Evolutionary conservation across 2,113 vertebrate species (phyloP), one percentile per base, ranked within the genome.

Genomic region (Phyllostomus hastatus): DNA sequence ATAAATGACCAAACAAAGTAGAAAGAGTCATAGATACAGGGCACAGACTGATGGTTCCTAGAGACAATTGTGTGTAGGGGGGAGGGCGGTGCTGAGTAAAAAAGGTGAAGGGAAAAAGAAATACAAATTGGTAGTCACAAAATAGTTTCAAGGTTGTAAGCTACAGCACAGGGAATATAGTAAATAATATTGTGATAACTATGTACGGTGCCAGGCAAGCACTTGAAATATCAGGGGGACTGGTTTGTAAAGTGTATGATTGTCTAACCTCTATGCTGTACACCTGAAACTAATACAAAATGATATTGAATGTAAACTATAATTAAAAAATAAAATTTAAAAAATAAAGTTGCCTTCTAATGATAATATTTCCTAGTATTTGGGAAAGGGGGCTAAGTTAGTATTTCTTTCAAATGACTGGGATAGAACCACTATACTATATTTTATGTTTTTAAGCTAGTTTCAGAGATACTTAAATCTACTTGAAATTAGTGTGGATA

Each of bases 401-500:
- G 16, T 84, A 70, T 87, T 79, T 96, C 73, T 85, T 81, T 81
- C 28, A 88, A 64, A 4, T 52, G 41, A 35, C 69, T 11, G 3
- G 88, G 67, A 54, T 85, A 35, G 61, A 50, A 88, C 8, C 26
- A 59, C 41, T 87, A 20, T 66, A 31, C 79, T 61, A 43, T 61
- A 76, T 46, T 38, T 75, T 70, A 61, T 35, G 33, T 48, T 41
- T 87, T 95, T 84, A 76, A 66, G 22, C 17, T 88, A 38, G 38
- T 73, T 91, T 84, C 59, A 91, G 87, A 75, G 70, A 52, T 59
- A 93, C 59, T 83, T 89, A 94, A 87, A 83, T 83, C 28, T 85
- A 24, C n/a, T 84, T 59, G 31, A 88, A 93, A 82, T 84, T 64
- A 19, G 43, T 48, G 8, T 48, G 28, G 43, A 33, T 75, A 14